Evolutionary conservation across 2,888 invertebrate species (phyloP), one percentile per base, ranked within the genome.

Genomic region (Mechanitis mazaeus): DNA sequence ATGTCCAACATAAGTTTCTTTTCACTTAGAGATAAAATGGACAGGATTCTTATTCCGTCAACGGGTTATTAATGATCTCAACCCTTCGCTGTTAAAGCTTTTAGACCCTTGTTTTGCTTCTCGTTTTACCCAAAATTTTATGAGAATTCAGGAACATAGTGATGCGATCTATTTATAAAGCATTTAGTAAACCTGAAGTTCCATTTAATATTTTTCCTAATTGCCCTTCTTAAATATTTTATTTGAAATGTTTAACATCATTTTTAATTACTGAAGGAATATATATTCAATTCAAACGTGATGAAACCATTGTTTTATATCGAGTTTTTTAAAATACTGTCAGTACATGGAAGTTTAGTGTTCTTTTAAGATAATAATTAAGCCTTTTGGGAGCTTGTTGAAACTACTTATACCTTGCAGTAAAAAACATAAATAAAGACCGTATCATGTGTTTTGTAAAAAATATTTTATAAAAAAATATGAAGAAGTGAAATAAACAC

Each of bases 51-150:
- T 80, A 78, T 76, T 78, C 80, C 78, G 80, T 84, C 83, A 81
- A 75, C 80, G 71, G 68, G 80, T 82, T 75, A 85, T 84, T 84
- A 85, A 85, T 85, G 83, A 85, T 84, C 71, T 60, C 72, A 77
- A 78, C 80, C 83, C 82, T 80, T 75, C 71, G 68, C 69, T 73
- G 72, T 75, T 75, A 56, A 75, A 77, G 77, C 78, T 75, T 77
- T 77, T 73, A 73, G 76, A 75, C 79, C 78, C 77, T 76, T 78
- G 79, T 80, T 81, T 75, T 72, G 72, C 73, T 74, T 77, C 56
- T 54, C 47, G 60, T 65, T 63, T 60, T 58, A 47, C 54, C 42
- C 53, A 58, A 54, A 73, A 59, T 63, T 62, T 58, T 63, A 58
- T 72, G 69, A 71, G 73, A 77, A 78, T 74, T 78, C 75, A 71